Evolutionary conservation across 1,140 invertebrate genomes (phyloP), one percentile per base, ranked within the genome.

Genomic region (Papilio dardanus): DNA sequence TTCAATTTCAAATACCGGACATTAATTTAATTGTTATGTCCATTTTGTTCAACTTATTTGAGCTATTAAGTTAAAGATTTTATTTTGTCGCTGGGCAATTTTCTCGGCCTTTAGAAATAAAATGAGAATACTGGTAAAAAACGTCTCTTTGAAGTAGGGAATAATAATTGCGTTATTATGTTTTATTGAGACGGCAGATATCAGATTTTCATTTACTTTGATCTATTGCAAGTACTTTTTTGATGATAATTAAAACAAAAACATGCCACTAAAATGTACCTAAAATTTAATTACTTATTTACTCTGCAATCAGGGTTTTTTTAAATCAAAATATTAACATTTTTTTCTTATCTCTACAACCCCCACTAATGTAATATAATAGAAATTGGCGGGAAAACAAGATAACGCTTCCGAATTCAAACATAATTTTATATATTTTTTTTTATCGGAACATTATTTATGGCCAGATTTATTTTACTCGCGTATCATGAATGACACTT

Each of bases 161-260:
- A 62, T 62, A 28, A 62, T 62, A 30, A 62, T 62, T 62, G 8
- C 21, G 54, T 62, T 62, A 28, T 54, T 54, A 21, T 62, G 54
- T 30, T 62, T 62, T 62, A 62, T 62, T 62, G 54, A 24, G 24
- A 16, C 54, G 24, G 21, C 12, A 14, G n/a, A 28, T 62, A 62
- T 62, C 24, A 62, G 24, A 62, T 62, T 62, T 62, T 62, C 54
- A 62, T 62, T 62, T 12, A 62, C 54, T 62, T 62, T 62, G 54
- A 62, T 62, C 0, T 30, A 28, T 30, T 28, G 54, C 54, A 28
- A 62, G 54, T 62, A 28, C 24, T 28, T 62, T 28, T 58, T 62
- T 62, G 14, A 62, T 28, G 12, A n/a, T 12, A 62, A 62, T 28
- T 30, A 28, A 28, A 5, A n/a, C n/a, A n/a, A n/a, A 58, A 58